Conservation (phyloP, 2,888 invertebrate species). For the Troides aeacus region DNA sequence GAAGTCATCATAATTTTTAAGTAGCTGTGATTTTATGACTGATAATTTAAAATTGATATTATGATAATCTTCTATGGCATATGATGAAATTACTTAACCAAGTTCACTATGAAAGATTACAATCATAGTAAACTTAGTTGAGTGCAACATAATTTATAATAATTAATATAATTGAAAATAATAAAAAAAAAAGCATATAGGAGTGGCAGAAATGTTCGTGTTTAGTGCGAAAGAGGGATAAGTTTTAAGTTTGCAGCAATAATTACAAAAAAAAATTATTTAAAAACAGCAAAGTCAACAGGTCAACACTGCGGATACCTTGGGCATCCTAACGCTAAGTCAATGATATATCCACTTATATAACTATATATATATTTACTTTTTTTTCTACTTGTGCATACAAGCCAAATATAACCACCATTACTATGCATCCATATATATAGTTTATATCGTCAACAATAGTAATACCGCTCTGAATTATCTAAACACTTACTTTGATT, state of each 20-base stretch:
- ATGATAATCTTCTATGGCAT: conserved; percentile 46
- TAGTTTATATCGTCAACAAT: conserved; percentile 55
- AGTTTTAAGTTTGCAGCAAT: conserved; percentile 74
- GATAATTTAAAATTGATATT: conserved; percentile 34
- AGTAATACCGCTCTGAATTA: conserved; percentile 54
- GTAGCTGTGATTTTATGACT: conserved; percentile 40
- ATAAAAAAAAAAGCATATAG: conserved; percentile 31
- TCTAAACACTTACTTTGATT: conserved; percentile 58
- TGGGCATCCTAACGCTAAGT: conserved; percentile 79
- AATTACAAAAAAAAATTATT: conserved; percentile 44
- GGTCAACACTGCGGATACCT: conserved; percentile 74
- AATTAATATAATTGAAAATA: conserved; percentile 24
- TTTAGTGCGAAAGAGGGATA: conserved; percentile 69
- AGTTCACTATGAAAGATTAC: conserved; percentile 18
- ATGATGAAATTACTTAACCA: conserved; percentile 28
- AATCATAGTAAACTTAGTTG: conserved; percentile 38
- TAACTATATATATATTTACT: conserved; percentile 25
- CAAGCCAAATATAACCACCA: conserved; percentile 67
- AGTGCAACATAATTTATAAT: conserved; percentile 35
- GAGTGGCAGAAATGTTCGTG: conserved; percentile 42
- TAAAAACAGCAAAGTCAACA: conserved; percentile 65
- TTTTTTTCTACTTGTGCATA: conserved; percentile 73
- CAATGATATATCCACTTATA: conserved; percentile 68
- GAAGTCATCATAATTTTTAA: conserved; percentile 45
- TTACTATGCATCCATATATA: conserved; percentile 69